These are phyloP conservation scores for Spinibarbus caldwelli DNA, from an alignment of 2,797 vertebrate species.

Conservation along the genomic window DNA sequence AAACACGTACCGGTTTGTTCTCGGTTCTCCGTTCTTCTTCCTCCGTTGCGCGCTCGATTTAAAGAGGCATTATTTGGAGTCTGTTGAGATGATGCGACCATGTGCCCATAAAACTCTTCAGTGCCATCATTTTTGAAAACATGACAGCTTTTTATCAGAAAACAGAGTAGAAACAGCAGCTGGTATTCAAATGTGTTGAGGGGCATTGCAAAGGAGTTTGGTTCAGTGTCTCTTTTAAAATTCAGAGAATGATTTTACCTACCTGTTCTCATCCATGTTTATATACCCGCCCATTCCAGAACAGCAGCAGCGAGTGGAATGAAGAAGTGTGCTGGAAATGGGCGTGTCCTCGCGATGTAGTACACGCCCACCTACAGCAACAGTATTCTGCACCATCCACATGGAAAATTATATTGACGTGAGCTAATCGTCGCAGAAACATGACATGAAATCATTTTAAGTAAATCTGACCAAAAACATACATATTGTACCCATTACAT, in stretches of 20 bases:
- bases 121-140: slow-evolving; percentile 90
- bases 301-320: slow-evolving; percentile 28
- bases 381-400: neutral
- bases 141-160: slow-evolving; percentile 77
- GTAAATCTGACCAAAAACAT: neutral
- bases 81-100: slow-evolving; percentile 68
- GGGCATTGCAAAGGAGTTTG: slow-evolving; percentile 75
- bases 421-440: neutral
- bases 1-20: slow-evolving; percentile 58
- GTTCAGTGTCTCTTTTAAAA: slow-evolving; percentile 25
- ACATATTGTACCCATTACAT: neutral
- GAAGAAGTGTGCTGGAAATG: slow-evolving; percentile 41
- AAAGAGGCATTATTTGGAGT: slow-evolving; percentile 76
- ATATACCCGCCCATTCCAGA: slow-evolving; percentile 48
- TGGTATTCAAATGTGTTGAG: slow-evolving; percentile 73
- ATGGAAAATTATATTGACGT: neutral
- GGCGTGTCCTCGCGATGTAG: slow-evolving; percentile 33
- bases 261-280: slow-evolving; percentile 51
- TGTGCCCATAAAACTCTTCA: slow-evolving; percentile 79
- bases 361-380: slow-evolving; percentile 35
- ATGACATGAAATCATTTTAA: neutral
- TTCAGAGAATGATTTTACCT: slow-evolving; percentile 39
- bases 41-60: slow-evolving; percentile 89
- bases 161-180: slow-evolving; percentile 77
- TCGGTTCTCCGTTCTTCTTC: slow-evolving; percentile 72